A percentile compares a stretch with the other conserved stretches of the same genome.
phyloP scores from a whole-genome alignment of 2,797 vertebrate species.

The Eidolon dupreanum region DNA sequence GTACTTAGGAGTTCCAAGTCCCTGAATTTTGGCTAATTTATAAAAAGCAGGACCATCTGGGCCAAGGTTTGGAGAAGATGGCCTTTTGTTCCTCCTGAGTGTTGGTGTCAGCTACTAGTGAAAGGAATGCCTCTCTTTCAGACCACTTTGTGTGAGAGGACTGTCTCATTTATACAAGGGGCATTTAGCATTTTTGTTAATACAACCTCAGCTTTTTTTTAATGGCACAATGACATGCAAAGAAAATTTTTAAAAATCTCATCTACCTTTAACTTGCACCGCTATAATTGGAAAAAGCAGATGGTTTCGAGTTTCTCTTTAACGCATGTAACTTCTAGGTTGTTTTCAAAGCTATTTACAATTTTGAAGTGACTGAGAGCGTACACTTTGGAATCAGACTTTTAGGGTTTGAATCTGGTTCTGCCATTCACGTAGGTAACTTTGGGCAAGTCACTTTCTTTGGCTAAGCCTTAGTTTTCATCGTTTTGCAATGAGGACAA shows the following conservation, averaged over 20 bases:
- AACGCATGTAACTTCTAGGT: background rate
- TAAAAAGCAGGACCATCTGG: slow-evolving; percentile 39
- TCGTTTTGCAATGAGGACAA: background rate
- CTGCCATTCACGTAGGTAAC: background rate
- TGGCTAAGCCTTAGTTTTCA: background rate
- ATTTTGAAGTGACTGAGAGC: background rate
- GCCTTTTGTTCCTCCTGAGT: background rate
- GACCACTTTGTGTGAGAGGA: background rate
- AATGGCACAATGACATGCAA: background rate
- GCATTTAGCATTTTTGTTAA: background rate
- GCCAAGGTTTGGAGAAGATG: slow-evolving; percentile 52
- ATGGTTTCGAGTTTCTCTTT: background rate
- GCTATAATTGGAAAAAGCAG: background rate
- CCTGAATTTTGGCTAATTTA: slow-evolving; percentile 46
- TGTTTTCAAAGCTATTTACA: slow-evolving; percentile 36
- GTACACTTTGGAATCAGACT: background rate
- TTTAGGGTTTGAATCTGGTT: background rate
- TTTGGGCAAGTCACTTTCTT: background rate
- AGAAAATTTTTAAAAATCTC: background rate
- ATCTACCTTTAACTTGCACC: background rate
- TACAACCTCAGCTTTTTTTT: background rate
- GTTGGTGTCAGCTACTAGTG: background rate
- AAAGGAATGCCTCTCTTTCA: background rate
- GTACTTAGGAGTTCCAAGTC: slow-evolving; percentile 57
- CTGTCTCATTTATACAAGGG: background rate